Evolutionary conservation across 2,888 invertebrate species (phyloP).

Genomic region (Agrotis segetum): DNA sequence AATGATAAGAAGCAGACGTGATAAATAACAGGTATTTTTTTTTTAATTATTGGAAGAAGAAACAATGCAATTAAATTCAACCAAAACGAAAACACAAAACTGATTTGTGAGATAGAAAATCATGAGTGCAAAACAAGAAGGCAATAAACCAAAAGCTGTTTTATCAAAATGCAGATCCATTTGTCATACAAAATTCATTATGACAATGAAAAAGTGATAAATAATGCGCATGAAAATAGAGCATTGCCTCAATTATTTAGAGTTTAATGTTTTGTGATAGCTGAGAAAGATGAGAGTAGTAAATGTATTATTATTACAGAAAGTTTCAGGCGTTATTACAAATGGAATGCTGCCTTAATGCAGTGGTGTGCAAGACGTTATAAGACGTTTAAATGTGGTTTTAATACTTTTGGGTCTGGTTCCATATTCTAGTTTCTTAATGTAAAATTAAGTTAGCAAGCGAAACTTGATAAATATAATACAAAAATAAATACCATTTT

Average conservation of each 20-base stretch:
- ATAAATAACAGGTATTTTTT: too few relatives aligned
- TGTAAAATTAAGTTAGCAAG: too few relatives aligned
- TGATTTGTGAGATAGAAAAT: background rate
- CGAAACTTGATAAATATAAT: too few relatives aligned
- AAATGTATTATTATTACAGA: slow-evolving; percentile 2
- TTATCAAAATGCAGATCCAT: slow-evolving; percentile 15
- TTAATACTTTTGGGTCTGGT: background rate
- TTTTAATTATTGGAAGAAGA: too few relatives aligned
- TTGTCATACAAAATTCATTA: slow-evolving; percentile 29
- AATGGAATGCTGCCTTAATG: slow-evolving; percentile 7
- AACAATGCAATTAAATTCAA: too few relatives aligned
- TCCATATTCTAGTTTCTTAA: too few relatives aligned
- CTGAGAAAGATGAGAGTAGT: background rate
- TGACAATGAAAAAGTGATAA: background rate
- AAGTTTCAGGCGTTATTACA: background rate
- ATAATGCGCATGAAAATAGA: slow-evolving; percentile 9
- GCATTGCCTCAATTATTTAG: background rate
- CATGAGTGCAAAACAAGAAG: background rate
- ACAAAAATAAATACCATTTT: too few relatives aligned
- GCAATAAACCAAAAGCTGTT: slow-evolving; percentile 11
- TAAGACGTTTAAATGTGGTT: background rate
- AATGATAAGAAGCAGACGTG: too few relatives aligned
- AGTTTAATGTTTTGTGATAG: slow-evolving; percentile 1
- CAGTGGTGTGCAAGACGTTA: background rate
- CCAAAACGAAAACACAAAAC: too few relatives aligned